A percentile compares a stretch with the other conserved stretches of the same genome.
Conservation (phyloP, 2,888 invertebrate genomes). For the Conus canariensis region DNA sequence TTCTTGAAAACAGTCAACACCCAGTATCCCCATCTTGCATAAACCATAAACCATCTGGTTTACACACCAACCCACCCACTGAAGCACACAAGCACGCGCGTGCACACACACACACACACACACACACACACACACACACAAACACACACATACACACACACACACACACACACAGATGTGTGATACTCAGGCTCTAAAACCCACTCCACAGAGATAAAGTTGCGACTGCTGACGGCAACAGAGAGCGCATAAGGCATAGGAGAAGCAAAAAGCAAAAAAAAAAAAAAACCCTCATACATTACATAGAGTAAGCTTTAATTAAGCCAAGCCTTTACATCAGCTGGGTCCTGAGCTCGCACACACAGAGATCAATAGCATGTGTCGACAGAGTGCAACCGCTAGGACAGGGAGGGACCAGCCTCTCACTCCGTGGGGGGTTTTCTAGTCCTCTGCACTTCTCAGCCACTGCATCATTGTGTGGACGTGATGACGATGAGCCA, state of each 20-base stretch:
- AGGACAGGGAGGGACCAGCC: background rate
- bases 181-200: no score
- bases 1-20: no score
- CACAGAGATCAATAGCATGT: background rate
- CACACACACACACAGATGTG: background rate
- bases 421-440: background rate
- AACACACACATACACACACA: background rate
- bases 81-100: background rate
- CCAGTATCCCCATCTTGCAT: no score
- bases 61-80: background rate
- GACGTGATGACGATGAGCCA: no score
- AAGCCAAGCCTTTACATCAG: background rate
- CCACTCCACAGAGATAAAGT: no score
- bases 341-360: background rate
- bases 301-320: background rate
- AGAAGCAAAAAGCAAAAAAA: no score
- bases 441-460: background rate
- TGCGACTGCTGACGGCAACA: no score
- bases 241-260: no score
- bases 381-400: background rate
- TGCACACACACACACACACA: background rate
- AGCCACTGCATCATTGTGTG: no score
- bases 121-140: conserved; percentile 18
- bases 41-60: no score
- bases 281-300: background rate